Base-by-base conservation (phyloP, 2,888 invertebrate genomes). In the Brenthis daphne region DNA sequence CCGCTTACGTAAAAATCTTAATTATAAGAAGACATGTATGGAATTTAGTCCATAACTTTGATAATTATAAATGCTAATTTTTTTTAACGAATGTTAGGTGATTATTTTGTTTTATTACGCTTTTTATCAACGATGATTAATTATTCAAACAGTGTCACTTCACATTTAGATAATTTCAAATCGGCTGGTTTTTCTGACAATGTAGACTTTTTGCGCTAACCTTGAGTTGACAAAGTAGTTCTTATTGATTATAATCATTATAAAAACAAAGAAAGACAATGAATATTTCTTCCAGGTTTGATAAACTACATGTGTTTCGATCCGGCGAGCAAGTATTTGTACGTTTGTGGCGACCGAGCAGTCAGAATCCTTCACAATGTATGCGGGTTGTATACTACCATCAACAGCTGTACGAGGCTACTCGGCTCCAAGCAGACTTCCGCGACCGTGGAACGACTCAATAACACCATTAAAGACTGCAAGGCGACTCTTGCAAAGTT, bases 321-420 rank as follows among this genome's bases (percentile, higher is more conserved):
- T 82, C 94, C 96, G 4, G 93, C 94, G 71, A 96, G 96, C 29
- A 95, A 96, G 80, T 96, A 95, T 80, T 80, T 98, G 56, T 93
- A 96, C 74, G 94, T 95, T 0, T 93, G 96, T 67, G 97, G 97
- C 14, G 97, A 97, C 76, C 95, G 94, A 74, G 95, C 95, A 60
- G 94, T 98, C 13, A 93, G 96, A 54, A 94, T 98, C 64, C 95
- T 98, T 79, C 95, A 96, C 83, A 98, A 98, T 68, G 92, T 92
- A 12, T 91, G 91, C 83, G 92, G 92, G 0, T 90, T 88, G 75
- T 78, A 79, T 77, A 92, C 92, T 2, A 88, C 85, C 53, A 88
- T 89, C 68, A 84, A 77, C 24, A 88, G 86, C 74, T 91, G 91
- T 75, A 77, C 75, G n/a, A 77, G 91, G 29, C 82, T 92, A 74